These are phyloP conservation scores for Lycaon pictus DNA, from an alignment of 2,113 vertebrate species.

Conservation along the genomic window DNA sequence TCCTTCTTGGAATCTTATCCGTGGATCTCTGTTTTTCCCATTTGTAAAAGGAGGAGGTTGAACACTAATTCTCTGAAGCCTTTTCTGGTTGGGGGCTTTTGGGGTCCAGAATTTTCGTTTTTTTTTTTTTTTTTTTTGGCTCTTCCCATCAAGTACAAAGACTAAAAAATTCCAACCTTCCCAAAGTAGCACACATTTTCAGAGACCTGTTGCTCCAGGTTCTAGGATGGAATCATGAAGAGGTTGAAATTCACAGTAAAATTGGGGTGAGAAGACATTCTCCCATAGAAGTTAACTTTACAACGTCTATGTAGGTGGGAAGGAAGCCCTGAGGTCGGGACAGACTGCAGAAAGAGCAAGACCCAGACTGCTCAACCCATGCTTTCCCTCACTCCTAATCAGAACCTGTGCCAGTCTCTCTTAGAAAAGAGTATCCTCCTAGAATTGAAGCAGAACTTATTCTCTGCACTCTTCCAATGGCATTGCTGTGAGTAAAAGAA, in stretches of 20 bases:
- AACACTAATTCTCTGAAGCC: not conserved
- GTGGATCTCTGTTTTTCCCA: not conserved
- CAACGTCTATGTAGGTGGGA: not conserved
- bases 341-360: not conserved
- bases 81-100: not conserved
- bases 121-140: not conserved
- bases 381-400: not conserved
- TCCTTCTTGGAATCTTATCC: not conserved
- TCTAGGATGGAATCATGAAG: not conserved
- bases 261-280: not conserved
- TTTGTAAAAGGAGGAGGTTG: not conserved
- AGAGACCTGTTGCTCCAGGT: not conserved
- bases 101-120: not conserved
- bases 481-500: not conserved
- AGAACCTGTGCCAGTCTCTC: not conserved
- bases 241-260: not conserved
- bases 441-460: not conserved
- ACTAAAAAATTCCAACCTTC: not conserved
- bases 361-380: fast-evolving
- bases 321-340: not conserved
- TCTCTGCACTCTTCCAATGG: not conserved
- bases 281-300: not conserved
- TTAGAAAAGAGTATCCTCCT: not conserved
- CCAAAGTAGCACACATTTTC: not conserved
- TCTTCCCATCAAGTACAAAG: not conserved